A percentile compares a stretch with the other conserved stretches of the same genome.
These are phyloP conservation scores for Tinea semifulvella DNA, from an alignment of 2,888 invertebrate genomes.

Conservation along the genomic window DNA sequence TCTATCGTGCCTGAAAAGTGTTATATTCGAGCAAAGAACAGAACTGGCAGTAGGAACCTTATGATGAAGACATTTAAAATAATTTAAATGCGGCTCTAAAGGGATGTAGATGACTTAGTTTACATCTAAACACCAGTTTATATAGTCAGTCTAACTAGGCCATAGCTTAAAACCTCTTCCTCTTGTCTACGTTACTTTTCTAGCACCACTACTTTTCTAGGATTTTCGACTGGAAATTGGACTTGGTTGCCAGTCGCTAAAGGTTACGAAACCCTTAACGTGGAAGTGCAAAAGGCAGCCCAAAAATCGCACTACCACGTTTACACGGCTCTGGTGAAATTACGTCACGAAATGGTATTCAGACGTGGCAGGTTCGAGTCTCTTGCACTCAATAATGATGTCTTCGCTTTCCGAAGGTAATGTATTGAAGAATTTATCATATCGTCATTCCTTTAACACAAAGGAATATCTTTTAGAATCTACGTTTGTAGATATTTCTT, in stretches of 20 bases:
- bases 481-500: neutral
- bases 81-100: no score
- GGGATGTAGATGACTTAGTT: no score
- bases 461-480: neutral
- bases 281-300: conserved; percentile 55
- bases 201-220: no score
- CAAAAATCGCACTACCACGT: conserved; percentile 68
- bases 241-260: conserved; percentile 76
- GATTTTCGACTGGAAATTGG: conserved; percentile 65
- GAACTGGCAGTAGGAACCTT: no score
- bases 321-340: conserved; percentile 63
- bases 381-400: conserved; percentile 56
- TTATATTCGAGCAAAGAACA: no score
- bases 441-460: no score
- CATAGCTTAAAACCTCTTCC: no score
- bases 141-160: no score
- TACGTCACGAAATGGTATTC: conserved; percentile 63
- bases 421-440: neutral
- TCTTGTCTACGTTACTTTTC: no score
- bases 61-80: no score
- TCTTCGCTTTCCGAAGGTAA: conserved; percentile 67
- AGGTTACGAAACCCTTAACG: conserved; percentile 68
- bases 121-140: no score
- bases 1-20: no score
- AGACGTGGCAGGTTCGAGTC: conserved; percentile 62